Evolutionary conservation across 1,140 invertebrate genomes (phyloP), one percentile per base, ranked within the genome.

Genomic region (Cyclargus thomasi): DNA sequence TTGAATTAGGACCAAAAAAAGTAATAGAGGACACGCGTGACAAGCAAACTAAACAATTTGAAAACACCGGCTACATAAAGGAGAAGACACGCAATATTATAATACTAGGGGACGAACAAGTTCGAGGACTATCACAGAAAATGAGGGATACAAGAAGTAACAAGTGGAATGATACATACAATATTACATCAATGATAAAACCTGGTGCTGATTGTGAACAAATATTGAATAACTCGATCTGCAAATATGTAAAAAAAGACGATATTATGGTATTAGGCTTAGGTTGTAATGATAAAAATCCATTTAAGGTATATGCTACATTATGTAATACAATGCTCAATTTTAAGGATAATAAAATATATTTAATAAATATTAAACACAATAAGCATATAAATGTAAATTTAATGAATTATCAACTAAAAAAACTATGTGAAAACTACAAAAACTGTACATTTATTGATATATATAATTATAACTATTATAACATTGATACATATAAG

Each of bases 71-170:
- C 14, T 14, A 0, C 14, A 53, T 3, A 16, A 53, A 53, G 3
- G 16, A 17, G 14, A 16, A 63, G n/a, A 63, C 21, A 10, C 23
- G 20, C n/a, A 63, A 35, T 10, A 63, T 63, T 10, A 23, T 63
- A 16, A 63, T 63, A 16, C 16, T 63, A 11, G 62, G 62, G 14
- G 62, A 63, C 23, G 20, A 63, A 23, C 62, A 63, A 63, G 62
- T 23, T 23, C 20, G 23, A 63, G 62, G 62, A 11, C 17, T 63
- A 22, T 63, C 62, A 36, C 23, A 20, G 14, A 29, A 63, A n/a
- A 16, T 63, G 29, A 22, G 21, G 20, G 5, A 22, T 14, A 29
- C 14, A n/a, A 22, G 62, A n/a, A 0, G n/a, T 16, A 23, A 23
- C 11, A 22, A 63, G 2, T 63, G 62, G 62, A 63, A 63, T n/a